These are phyloP conservation scores for Bos taurus DNA, from an alignment of 2,113 vertebrate genomes.

Conservation along the genomic window DNA sequence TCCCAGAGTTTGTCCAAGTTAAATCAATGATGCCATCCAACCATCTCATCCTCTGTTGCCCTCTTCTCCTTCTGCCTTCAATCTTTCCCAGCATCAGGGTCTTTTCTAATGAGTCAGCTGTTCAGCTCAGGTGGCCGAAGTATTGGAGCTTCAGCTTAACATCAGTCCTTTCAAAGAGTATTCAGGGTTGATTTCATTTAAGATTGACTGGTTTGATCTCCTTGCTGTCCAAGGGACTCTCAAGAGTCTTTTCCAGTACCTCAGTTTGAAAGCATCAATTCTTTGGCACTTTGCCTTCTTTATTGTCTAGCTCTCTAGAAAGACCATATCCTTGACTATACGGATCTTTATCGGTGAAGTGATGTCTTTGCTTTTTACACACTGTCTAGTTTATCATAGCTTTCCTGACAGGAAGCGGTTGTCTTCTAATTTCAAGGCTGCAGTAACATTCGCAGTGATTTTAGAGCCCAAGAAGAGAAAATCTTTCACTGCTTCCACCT, in stretches of 20 bases:
- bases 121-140: neutral
- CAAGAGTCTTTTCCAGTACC: neutral
- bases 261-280: neutral
- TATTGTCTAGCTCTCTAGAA: neutral
- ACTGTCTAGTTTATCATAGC: neutral
- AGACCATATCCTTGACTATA: neutral
- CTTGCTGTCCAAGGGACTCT: neutral
- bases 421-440: neutral
- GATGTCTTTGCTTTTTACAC: neutral
- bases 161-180: neutral
- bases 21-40: neutral
- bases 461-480: neutral
- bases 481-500: neutral
- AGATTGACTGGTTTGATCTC: neutral
- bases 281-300: neutral
- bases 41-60: neutral
- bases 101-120: neutral
- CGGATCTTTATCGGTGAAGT: neutral
- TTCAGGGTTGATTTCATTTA: neutral
- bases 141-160: neutral
- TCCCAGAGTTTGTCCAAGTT: neutral
- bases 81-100: neutral
- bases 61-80: neutral
- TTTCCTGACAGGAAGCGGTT: neutral
- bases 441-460: neutral